phyloP scores from a whole-genome alignment of 2,888 invertebrate species.

The Drosophila nigricruria region DNA sequence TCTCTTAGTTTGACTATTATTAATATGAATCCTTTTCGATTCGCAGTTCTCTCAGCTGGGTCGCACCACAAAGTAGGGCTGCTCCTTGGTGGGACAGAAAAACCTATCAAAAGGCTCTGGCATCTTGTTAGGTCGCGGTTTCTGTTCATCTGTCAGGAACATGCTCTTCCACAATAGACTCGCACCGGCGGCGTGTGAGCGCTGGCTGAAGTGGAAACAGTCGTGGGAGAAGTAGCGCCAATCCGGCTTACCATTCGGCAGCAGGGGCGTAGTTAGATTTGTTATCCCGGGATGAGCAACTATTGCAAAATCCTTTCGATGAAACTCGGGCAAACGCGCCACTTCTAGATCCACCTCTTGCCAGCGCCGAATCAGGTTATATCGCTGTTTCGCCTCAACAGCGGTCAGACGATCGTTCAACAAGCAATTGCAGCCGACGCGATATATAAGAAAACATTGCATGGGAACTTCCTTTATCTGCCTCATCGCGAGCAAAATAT shows the following conservation, averaged over 20 bases:
- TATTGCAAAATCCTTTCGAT: slow-evolving; percentile 87
- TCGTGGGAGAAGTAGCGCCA: slow-evolving; percentile 86
- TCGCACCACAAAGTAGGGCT: slow-evolving; percentile 79
- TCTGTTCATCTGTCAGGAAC: slow-evolving; percentile 86
- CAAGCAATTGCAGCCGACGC: slow-evolving; percentile 77
- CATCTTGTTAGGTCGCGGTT: slow-evolving; percentile 26
- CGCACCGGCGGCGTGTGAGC: slow-evolving; percentile 86
- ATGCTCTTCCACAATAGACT: slow-evolving; percentile 87
- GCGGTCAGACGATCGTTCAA: slow-evolving; percentile 59
- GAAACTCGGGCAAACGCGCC: slow-evolving; percentile 82
- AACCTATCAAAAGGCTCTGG: slow-evolving; percentile 56
- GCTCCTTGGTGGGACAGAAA: slow-evolving; percentile 81
- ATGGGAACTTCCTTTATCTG: slow-evolving; percentile 59
- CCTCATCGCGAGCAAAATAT: slow-evolving; percentile 59
- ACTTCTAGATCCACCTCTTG: slow-evolving; percentile 86
- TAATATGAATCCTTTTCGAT: too few species aligned
- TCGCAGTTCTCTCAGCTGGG: slow-evolving; percentile 30
- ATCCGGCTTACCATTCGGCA: slow-evolving; percentile 85
- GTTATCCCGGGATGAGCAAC: slow-evolving; percentile 86
- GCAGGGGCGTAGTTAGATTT: slow-evolving; percentile 80
- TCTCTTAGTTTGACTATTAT: too few species aligned
- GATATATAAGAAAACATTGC: slow-evolving; percentile 68
- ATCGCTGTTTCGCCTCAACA: slow-evolving; percentile 33
- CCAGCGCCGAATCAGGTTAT: slow-evolving; percentile 83
- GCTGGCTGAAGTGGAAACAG: slow-evolving; percentile 88